Evolutionary conservation across 2,888 invertebrate species (phyloP), one percentile per base, ranked within the genome.

Genomic region (Dusona sp.): DNA sequence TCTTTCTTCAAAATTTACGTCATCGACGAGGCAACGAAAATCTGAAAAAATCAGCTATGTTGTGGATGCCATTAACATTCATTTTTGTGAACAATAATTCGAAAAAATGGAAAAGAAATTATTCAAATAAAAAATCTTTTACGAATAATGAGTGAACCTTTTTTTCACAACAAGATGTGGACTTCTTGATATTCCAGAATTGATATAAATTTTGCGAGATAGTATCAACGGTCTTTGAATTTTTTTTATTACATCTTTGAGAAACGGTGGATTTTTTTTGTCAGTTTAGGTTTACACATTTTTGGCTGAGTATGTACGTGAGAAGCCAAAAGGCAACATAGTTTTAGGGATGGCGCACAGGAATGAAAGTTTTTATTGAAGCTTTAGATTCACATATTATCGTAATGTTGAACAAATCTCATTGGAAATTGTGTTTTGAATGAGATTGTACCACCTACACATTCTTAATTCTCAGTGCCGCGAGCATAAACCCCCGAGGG

Each of bases 381-480:
- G 61, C 61, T 57, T 25, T 11, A 25, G 57, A 57, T 57, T 13
- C 3, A 0, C 1, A 57, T 29, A 57, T 57, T 11, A 25, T 29
- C 0, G 29, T 29, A 9, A 29, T 16, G 16, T 4, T 29, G 61
- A 61, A 29, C 16, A 9, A 61, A 61, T 61, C 4, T 13, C 29
- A 61, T 61, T 57, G 13, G 16, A 29, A 16, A 29, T 13, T 29
- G 61, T 29, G 29, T 61, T 29, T 61, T 61, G 61, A 29, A 61
- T 2, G 61, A 61, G 29, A 61, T 61, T 61, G 61, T 61, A 61
- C 6, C 4, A 61, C 16, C 29, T 29, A 7, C 29, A 61, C 61
- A 16, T 29, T 61, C 48, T 61, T 61, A 72, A 54, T 73, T 54
- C 51, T 73, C 73, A 54, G 61, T 61, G 29, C 29, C 29, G 61